A percentile compares a stretch with the other conserved stretches of the same genome.
Evolutionary conservation across 2,797 vertebrate genomes (phyloP).

Genomic region (Crypturellus tataupa): DNA sequence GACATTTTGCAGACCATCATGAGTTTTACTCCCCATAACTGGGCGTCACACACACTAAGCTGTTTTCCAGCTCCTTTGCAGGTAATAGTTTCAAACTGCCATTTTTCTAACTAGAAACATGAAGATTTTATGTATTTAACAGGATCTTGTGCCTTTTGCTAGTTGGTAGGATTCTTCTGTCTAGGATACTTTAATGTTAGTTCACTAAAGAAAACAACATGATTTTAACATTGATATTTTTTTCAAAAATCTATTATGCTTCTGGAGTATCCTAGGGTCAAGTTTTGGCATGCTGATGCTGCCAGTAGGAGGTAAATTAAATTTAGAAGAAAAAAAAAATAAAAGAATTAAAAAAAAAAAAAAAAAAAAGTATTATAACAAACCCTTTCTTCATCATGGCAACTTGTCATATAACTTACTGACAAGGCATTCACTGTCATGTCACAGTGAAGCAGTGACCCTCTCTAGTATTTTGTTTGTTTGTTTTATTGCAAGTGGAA

Average conservation of each 20-base stretch:
- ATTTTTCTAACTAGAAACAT: background rate
- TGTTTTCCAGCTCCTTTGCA: conserved; percentile 97
- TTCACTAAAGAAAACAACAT: background rate
- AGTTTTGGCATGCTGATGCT: background rate
- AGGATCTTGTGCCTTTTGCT: background rate
- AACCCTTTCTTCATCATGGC: background rate
- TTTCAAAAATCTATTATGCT: background rate
- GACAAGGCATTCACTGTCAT: background rate
- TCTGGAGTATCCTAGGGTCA: background rate
- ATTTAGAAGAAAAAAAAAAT: background rate
- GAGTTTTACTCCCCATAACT: conserved; percentile 98
- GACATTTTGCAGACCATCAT: conserved; percentile 99
- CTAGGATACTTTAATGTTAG: background rate
- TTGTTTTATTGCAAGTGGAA: background rate
- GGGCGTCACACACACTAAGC: conserved; percentile 97
- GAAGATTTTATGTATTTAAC: background rate
- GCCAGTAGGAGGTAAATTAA: background rate
- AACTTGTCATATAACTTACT: background rate
- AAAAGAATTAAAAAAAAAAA: background rate
- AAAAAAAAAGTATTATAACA: background rate
- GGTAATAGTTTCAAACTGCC: conserved; percentile 80
- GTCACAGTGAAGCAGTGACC: fast-evolving
- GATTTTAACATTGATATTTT: background rate
- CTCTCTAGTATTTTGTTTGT: background rate
- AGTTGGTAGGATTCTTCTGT: background rate